Base-by-base conservation (phyloP, 2,113 vertebrate species). In the Helogale parvula region DNA sequence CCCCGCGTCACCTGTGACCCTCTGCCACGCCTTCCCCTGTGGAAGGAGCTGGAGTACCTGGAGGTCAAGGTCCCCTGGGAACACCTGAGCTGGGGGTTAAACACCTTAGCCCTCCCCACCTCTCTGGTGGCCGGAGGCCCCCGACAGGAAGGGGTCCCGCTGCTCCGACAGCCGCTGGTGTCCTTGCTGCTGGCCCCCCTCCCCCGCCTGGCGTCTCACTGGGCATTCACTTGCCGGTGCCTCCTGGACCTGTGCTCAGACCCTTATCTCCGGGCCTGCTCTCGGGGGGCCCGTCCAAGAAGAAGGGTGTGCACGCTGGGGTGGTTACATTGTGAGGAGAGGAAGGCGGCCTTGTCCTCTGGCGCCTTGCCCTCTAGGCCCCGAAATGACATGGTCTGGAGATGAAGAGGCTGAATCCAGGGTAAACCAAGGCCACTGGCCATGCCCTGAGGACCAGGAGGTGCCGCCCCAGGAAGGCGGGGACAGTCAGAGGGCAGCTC, bases 141-240 rank as follows among this genome's bases (percentile, higher is more conserved):
- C 17, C 72, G 0, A 7, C 1, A 25, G 81, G 38, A 4, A 3
- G 0, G 10, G 50, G 7, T 16, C 66, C 33, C 0, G 19, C 63
- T 17, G 21, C 15, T 63, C n/a, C 2, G 2, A 0, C 6, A 1
- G 71, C 33, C 84, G 41, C 0, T 1, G 15, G 0, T 0, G 3
- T n/a, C 15, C 72, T 21, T 19, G 5, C 88, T 10, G 2, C 5
- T 11, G 11, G 25, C 7, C 7, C 68, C 31, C 8, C 57, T 2
- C 54, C 1, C 54, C 54, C 54, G 7, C 52, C 52, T 33, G 5
- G 0, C 0, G 1, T 9, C 38, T 15, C 38, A 29, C 11, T 9
- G 11, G 0, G 54, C 31, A 2, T 3, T 52, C 38, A 54, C 57
- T 3, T 0, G 1, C 9, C 63, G 0, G 3, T 0, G 12, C 33